These are phyloP conservation scores for Pachyrhynchus sulphureomaculatus DNA, from an alignment of 1,140 invertebrate genomes.

Conservation along the genomic window DNA sequence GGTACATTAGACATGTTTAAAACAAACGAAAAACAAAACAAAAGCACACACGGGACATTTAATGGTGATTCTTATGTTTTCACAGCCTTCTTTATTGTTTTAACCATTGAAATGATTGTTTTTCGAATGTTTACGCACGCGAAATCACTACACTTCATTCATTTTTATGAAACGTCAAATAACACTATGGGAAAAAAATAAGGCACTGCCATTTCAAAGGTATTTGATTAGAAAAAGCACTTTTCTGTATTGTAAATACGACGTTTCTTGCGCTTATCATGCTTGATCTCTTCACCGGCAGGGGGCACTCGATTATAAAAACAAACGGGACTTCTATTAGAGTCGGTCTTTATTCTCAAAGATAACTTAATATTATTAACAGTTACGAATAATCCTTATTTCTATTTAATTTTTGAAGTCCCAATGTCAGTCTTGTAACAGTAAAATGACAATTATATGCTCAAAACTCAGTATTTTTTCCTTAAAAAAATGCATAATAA, in stretches of 20 bases:
- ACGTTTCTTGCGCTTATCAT: constrained; percentile 31
- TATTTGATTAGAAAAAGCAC: constrained; percentile 29
- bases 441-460: too few relatives aligned
- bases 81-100: constrained; percentile 44
- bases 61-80: constrained; percentile 34
- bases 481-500: too few relatives aligned
- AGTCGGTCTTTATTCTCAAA: background rate
- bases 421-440: too few relatives aligned
- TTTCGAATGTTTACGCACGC: constrained; percentile 33
- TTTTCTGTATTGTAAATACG: constrained; percentile 31
- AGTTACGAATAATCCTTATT: too few relatives aligned
- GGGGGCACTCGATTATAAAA: constrained; percentile 13
- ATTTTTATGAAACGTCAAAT: constrained; percentile 23
- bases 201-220: constrained; percentile 47
- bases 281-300: constrained; percentile 26
- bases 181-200: constrained; percentile 42
- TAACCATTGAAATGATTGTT: constrained; percentile 25
- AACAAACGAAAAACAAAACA: constrained; percentile 44
- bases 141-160: constrained; percentile 25
- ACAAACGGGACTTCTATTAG: constrained; percentile 31
- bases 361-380: background rate
- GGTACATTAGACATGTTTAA: constrained; percentile 67
- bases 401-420: too few relatives aligned
- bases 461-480: too few relatives aligned
- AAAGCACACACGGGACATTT: constrained; percentile 43